A percentile compares a stretch with the other conserved stretches of the same genome.
Conservation (phyloP, 2,888 invertebrate species). For the Craniophora ligustri region DNA sequence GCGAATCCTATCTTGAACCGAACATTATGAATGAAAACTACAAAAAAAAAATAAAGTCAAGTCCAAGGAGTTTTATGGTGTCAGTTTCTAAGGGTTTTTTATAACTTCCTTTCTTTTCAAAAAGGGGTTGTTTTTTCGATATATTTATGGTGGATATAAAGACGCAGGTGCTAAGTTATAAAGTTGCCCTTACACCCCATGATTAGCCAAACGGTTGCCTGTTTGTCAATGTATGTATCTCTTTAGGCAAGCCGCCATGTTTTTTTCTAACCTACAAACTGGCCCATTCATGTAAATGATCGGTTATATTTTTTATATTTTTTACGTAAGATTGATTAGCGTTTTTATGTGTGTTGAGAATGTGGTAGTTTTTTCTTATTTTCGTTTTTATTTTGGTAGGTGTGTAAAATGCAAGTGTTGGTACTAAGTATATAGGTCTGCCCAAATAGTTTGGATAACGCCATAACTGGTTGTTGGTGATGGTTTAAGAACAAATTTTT, state of each 20-base stretch:
- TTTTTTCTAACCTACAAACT: constrained; percentile 61
- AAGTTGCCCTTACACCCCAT: constrained; percentile 74
- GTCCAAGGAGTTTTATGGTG: constrained; percentile 73
- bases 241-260: constrained; percentile 64
- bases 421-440: too few species aligned
- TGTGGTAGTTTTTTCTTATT: constrained; percentile 24
- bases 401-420: too few species aligned
- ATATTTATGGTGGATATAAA: constrained; percentile 75
- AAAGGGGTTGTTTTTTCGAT: constrained; percentile 59
- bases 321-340: constrained; percentile 49
- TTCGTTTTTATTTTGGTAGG: too few species aligned
- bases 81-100: constrained; percentile 74
- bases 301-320: constrained; percentile 45
- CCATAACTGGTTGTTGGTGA: too few species aligned
- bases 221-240: constrained; percentile 71
- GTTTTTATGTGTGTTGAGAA: constrained; percentile 39
- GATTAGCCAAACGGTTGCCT: constrained; percentile 79
- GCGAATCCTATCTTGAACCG: constrained; percentile 46
- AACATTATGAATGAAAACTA: constrained; percentile 76
- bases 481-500: too few species aligned
- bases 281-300: constrained; percentile 55
- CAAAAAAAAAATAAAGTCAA: constrained; percentile 71
- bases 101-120: constrained; percentile 82
- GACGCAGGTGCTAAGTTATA: constrained; percentile 82
- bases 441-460: too few species aligned